A percentile compares a stretch with the other conserved stretches of the same genome.
Conservation (phyloP, 2,797 vertebrate species). For the Microtus obscurus region DNA sequence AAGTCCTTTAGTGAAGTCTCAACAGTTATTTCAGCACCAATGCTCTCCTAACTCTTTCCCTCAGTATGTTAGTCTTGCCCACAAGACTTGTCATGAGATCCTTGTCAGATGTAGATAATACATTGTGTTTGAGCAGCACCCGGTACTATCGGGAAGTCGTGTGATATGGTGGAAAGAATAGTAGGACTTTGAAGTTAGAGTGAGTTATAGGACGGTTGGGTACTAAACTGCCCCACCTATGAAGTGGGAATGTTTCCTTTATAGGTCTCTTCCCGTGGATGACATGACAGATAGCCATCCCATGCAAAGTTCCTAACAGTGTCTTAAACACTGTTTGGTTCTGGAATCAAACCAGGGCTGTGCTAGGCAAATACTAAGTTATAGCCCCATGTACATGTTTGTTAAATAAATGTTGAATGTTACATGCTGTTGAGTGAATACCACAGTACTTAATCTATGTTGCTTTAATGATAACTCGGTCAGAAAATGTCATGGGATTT, state of each 20-base stretch:
- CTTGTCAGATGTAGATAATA: conserved; percentile 48
- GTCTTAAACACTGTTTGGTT: neutral
- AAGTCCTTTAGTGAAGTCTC: conserved; percentile 43
- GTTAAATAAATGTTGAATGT: conserved; percentile 21
- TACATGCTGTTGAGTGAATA: conserved; percentile 29
- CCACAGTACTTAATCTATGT: conserved; percentile 12
- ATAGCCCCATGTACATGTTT: neutral
- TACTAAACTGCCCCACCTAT: conserved; percentile 4
- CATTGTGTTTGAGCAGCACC: neutral
- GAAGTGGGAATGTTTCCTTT: neutral
- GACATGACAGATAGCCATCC: neutral
- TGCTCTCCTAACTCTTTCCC: conserved; percentile 14
- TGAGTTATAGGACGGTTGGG: neutral
- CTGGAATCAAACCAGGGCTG: neutral
- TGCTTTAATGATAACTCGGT: conserved; percentile 29
- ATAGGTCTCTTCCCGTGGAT: neutral
- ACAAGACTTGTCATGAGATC: conserved; percentile 41
- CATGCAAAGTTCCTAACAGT: neutral
- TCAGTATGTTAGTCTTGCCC: neutral
- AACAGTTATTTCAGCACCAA: conserved; percentile 12
- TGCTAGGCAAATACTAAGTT: neutral
- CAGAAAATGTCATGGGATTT: conserved; percentile 30
- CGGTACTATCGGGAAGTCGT: neutral
- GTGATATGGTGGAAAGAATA: conserved; percentile 5
- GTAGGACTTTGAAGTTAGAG: conserved; percentile 53